These are phyloP conservation scores for Calypte anna DNA, from an alignment of 2,113 vertebrate species.

Conservation along the genomic window DNA sequence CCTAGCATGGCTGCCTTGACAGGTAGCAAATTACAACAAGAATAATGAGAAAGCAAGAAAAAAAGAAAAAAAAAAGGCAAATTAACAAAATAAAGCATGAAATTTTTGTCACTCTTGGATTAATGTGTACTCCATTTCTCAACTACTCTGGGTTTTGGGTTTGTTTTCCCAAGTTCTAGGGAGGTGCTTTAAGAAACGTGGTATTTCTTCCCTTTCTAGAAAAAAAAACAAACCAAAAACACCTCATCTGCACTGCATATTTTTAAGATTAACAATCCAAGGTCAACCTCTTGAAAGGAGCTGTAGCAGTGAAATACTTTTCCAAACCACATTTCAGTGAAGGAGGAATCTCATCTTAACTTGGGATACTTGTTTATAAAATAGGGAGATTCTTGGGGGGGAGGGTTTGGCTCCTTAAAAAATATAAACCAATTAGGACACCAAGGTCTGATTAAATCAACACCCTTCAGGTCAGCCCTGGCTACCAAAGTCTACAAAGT, in stretches of 20 bases:
- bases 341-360: slow-evolving; percentile 2
- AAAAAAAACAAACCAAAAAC: not conserved
- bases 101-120: not conserved
- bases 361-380: not conserved
- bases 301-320: not conserved
- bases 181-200: not conserved
- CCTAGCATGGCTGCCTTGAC: not conserved
- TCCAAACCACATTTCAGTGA: slow-evolving; percentile 13
- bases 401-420: not conserved
- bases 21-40: not conserved
- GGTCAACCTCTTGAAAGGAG: slow-evolving; percentile 39
- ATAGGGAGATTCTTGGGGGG: not conserved
- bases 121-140: not conserved
- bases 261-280: slow-evolving; percentile 31
- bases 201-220: not conserved
- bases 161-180: not conserved
- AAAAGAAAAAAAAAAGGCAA: not conserved
- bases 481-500: not conserved
- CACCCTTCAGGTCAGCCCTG: not conserved
- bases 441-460: not conserved
- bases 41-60: not conserved
- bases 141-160: not conserved
- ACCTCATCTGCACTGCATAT: not conserved
- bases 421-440: not conserved
- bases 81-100: not conserved